Base-by-base conservation (phyloP, 2,113 vertebrate species). In the Mohoua ochrocephala region DNA sequence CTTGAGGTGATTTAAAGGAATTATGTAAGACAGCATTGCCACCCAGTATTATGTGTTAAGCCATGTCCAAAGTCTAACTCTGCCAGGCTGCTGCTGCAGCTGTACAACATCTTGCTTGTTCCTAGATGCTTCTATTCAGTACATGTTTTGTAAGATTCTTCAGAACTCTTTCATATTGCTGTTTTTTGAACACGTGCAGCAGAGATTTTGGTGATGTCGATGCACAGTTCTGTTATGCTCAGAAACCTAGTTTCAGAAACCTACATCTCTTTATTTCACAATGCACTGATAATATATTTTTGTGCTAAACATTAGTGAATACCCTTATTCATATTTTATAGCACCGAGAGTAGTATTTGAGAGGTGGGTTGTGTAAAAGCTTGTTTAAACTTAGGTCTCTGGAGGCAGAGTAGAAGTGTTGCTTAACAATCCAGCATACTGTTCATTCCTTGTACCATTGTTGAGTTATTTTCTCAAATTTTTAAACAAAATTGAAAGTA, bases 371-470 rank as follows among this genome's bases (percentile, higher is more conserved):
- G 70, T 91, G n/a, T 89, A 94, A 97, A 90, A 93, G 49, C 68
- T 91, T 97, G 75, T 96, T 97, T 84, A 92, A 95, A 91, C 33
- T 31, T 82, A n/a, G 52, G 47, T 84, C 87, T 97, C 96, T 94
- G 86, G 86, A 95, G 81, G 59, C 92, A 92, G 77, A 95, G 52
- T 78, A n/a, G 61, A 90, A 95, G 47, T 92, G 89, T 95, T 97
- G 65, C 86, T 88, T 89, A 91, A 67, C 76, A 96, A 41, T 91
- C 91, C 49, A 95, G 53, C 65, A n/a, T 87, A 90, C 64, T 95
- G 65, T 71, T 91, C 94, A 28, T 67, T 92, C 86, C 95, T 96
- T 68, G 69, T 96, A 96, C 95, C 89, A 80, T 95, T 85, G 77
- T 95, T 95, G 91, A 95, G 59, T 95, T 91, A 86, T 93, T 97